Evolutionary conservation across 1,140 invertebrate species (phyloP).

Genomic region (Hyles euphorbiae): DNA sequence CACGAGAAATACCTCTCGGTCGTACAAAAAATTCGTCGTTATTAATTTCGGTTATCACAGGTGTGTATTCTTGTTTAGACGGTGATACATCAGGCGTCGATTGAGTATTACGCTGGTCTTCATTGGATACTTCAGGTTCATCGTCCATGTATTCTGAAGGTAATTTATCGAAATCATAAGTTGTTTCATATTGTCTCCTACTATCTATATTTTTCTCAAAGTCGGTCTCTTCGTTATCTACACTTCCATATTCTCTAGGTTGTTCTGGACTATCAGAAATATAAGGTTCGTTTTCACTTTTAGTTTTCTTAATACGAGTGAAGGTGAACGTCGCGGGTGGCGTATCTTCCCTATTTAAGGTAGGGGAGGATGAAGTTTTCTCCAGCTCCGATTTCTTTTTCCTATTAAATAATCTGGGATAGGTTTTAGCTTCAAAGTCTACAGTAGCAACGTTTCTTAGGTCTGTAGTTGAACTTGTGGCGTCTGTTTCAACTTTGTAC

Average conservation of each 20-base stretch:
- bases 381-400: slow-evolving; percentile 71
- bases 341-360: slow-evolving; percentile 67
- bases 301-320: slow-evolving; percentile 52
- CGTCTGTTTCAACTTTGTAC: slow-evolving; percentile 56
- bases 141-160: slow-evolving; percentile 47
- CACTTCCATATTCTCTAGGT: slow-evolving; percentile 59
- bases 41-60: slow-evolving; percentile 87
- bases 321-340: slow-evolving; percentile 68
- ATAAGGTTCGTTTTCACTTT: slow-evolving; percentile 28
- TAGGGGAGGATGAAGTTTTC: slow-evolving; percentile 65
- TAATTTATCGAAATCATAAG: slow-evolving; percentile 63
- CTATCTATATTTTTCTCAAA: slow-evolving; percentile 28
- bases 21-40: slow-evolving; percentile 91
- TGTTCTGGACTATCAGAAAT: slow-evolving; percentile 52
- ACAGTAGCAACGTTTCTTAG: slow-evolving; percentile 72
- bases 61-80: slow-evolving; percentile 63
- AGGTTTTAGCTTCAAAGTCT: slow-evolving; percentile 84
- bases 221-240: slow-evolving; percentile 38
- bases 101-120: slow-evolving; percentile 24
- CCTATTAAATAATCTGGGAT: slow-evolving; percentile 83
- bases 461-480: slow-evolving; percentile 53
- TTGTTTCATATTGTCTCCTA: slow-evolving; percentile 46
- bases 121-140: slow-evolving; percentile 28
- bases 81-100: slow-evolving; percentile 48
- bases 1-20: slow-evolving; percentile 86